phyloP scores from a whole-genome alignment of 1,140 invertebrate species.

The Apis cerana region DNA sequence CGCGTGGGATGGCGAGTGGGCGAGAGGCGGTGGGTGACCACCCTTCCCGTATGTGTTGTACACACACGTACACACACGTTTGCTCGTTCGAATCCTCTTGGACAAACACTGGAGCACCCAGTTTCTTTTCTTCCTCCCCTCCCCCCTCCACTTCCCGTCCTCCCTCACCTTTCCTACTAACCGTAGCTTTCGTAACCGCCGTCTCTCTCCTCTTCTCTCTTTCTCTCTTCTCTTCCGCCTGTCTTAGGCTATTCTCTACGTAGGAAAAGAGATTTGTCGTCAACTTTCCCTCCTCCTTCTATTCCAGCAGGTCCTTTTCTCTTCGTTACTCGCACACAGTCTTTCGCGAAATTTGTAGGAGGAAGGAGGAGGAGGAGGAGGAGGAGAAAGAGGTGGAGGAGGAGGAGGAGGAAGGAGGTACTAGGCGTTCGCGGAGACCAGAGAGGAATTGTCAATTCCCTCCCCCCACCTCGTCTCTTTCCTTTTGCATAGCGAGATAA shows the following conservation, averaged over 20 bases:
- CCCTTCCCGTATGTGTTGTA: conserved; percentile 31
- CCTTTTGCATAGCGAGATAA: conserved; percentile 65
- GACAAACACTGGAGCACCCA: conserved; percentile 70
- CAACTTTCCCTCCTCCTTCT: background rate
- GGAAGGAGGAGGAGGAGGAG: background rate
- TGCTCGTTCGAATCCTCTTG: conserved; percentile 66
- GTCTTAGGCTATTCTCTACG: conserved; percentile 33
- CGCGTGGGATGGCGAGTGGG: conserved; percentile 49
- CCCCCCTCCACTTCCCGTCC: background rate
- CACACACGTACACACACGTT: conserved; percentile 56
- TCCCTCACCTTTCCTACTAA: background rate
- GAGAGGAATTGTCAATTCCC: conserved; percentile 66
- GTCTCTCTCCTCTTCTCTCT: background rate
- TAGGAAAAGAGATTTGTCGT: conserved; percentile 57
- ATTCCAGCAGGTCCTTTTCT: background rate
- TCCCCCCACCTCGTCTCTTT: conserved; percentile 27
- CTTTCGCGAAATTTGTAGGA: conserved; percentile 37
- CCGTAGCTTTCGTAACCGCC: conserved; percentile 8
- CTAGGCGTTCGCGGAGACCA: background rate
- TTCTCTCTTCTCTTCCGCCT: background rate
- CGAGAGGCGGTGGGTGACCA: conserved; percentile 50
- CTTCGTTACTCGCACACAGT: background rate
- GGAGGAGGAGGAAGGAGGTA: too few relatives aligned
- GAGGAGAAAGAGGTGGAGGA: background rate
- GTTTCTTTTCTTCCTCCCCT: conserved; percentile 34